Evolutionary conservation across 2,888 invertebrate genomes (phyloP), one percentile per base, ranked within the genome.

Genomic region (Rhynchonema sp.): DNA sequence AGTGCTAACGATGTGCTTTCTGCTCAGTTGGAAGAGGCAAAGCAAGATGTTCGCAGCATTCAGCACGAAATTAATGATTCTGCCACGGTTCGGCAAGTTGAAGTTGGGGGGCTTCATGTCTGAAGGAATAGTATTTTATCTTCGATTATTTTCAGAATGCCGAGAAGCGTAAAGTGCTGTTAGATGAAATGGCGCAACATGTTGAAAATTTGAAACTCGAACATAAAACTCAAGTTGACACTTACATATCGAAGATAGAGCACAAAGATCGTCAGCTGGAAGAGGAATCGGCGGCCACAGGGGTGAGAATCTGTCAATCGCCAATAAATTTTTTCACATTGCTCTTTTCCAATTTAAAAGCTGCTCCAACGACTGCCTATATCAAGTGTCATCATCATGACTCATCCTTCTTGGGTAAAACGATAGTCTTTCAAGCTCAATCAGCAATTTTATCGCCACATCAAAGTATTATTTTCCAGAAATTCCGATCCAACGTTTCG

Each of bases 141-240:
- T 23, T 30, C 30, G 23, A 53, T 13, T 25, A n/a, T n/a, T 59
- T 55, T 2, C 63, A 75, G 75, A 64, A 74, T 23, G 76, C 77
- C 26, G 75, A 75, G 61, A 76, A 75, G 62, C 66, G 77, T n/a
- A 77, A 77, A 63, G 63, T 65, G 1, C 65, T 76, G 60, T 65
- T 77, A 60, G 77, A 77, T 67, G 76, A 76, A 59, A 68, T 77
- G 65, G 75, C 75, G 13, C 73, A 74, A 23, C 74, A 73, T 63
- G 71, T 75, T 62, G 74, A 76, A 65, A 70, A 73, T 60, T 74
- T 73, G 55, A 69, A 69, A 55, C 74, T 74, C 27, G 73, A 75
- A 17, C 38, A 38, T 17, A 38, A 38, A 38, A n/a, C n/a, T n/a
- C n/a, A n/a, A n/a, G n/a, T n/a, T n/a, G n/a, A n/a, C n/a, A n/a